Conservation (phyloP, 2,797 vertebrate species). For the Tragelaphus oryx region DNA sequence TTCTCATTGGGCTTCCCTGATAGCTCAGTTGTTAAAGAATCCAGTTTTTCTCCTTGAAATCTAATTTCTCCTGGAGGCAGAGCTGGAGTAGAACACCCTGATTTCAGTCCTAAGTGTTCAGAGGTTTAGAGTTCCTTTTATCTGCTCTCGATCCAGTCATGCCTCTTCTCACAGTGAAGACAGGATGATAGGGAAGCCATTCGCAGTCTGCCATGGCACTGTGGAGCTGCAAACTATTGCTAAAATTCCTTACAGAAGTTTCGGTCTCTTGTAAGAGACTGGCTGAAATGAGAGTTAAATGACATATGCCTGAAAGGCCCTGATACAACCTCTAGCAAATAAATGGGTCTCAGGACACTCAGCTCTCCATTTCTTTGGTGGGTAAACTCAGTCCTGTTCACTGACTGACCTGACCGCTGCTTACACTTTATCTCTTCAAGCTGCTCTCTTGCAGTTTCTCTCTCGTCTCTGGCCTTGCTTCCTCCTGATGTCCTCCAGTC, state of each 20-base stretch:
- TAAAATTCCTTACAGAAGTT: neutral
- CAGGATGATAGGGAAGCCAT: neutral
- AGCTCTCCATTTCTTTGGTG: accelerated
- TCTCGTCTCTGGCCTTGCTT: neutral
- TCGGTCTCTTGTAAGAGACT: neutral
- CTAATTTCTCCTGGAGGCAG: neutral
- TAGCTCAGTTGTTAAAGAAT: neutral
- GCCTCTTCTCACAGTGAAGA: neutral
- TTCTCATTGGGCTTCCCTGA: neutral
- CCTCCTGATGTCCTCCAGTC: neutral
- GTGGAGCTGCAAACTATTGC: neutral
- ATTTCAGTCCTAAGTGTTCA: neutral
- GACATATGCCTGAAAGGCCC: neutral
- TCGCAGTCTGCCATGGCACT: neutral
- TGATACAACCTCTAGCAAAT: accelerated
- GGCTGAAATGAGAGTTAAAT: neutral
- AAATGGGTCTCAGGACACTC: neutral
- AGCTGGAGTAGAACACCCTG: neutral
- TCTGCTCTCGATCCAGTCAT: neutral
- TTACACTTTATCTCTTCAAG: neutral
- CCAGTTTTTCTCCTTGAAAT: neutral
- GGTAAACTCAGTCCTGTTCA: neutral
- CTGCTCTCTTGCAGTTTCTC: neutral
- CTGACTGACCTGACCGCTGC: accelerated
- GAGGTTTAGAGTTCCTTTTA: neutral